Percentiles rank a stretch among this genome's conserved stretches.
Conservation (phyloP, 2,113 vertebrate species). For the Neogobius melanostomus region DNA sequence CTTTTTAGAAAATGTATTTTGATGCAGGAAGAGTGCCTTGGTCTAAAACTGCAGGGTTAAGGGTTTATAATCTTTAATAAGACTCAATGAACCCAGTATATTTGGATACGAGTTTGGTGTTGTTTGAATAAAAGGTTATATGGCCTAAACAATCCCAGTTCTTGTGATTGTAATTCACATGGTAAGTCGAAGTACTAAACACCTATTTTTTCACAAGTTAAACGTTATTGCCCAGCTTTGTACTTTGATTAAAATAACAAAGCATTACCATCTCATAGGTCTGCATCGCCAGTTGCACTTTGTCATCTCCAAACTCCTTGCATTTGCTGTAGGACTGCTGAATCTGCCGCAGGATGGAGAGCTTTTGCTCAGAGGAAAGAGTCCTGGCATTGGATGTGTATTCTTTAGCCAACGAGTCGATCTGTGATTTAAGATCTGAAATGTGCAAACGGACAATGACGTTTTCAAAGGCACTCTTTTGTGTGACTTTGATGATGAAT, state of each 20-base stretch:
- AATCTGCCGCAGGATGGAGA: constrained; percentile 93
- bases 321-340: constrained; percentile 95
- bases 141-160: no score
- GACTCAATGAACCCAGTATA: no score
- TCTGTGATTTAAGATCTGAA: constrained; percentile 94
- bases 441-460: not conserved
- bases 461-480: not conserved
- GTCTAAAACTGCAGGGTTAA: no score
- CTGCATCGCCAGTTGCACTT: constrained; percentile 98
- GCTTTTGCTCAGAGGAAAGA: constrained; percentile 88
- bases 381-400: constrained; percentile 90
- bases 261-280: constrained; percentile 93
- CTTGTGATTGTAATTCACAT: no score
- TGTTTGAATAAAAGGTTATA: no score
- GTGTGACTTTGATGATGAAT: not conserved
- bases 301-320: constrained; percentile 97
- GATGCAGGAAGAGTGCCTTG: not conserved
- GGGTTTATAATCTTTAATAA: no score
- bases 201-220: no score
- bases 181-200: no score
- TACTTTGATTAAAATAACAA: not conserved
- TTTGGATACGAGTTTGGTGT: no score
- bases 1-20: not conserved
- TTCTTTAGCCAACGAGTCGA: constrained; percentile 91
- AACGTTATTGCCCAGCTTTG: no score